Evolutionary conservation across 2,113 vertebrate species (phyloP).

Genomic region (Geothlypis trichas): DNA sequence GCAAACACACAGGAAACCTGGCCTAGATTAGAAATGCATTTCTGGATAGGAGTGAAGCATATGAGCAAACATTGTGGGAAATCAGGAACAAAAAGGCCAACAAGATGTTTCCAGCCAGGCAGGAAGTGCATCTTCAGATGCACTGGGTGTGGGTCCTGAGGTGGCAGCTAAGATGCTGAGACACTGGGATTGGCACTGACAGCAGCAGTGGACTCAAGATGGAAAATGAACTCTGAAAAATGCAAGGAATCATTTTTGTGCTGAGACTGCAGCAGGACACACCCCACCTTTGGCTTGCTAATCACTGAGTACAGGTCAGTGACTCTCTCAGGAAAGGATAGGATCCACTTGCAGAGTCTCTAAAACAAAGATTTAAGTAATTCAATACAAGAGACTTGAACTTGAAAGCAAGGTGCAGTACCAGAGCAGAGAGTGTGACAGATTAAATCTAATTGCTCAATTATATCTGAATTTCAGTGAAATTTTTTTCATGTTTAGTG

Average conservation of each 20-base stretch:
- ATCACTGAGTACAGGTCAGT: neutral
- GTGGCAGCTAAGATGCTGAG: neutral
- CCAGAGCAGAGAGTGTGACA: neutral
- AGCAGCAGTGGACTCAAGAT: neutral
- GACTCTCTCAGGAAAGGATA: neutral
- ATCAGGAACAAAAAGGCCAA: neutral
- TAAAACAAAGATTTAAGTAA: neutral
- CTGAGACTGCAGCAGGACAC: neutral
- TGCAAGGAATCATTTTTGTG: neutral
- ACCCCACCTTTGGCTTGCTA: neutral
- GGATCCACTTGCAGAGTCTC: neutral
- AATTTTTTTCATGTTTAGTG: neutral
- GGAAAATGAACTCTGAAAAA: conserved; percentile 53
- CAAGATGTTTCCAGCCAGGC: neutral
- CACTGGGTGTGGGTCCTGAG: neutral
- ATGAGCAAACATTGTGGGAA: neutral
- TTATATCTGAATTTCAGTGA: neutral
- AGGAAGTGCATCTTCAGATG: neutral
- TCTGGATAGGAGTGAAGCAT: neutral
- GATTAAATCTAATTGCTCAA: neutral
- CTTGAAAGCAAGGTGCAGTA: neutral
- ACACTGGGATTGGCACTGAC: neutral
- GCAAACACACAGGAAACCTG: neutral
- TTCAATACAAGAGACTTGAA: neutral
- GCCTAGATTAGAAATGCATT: neutral